Conservation (phyloP, 2,888 invertebrate species). For the Coenonympha glycerion region DNA sequence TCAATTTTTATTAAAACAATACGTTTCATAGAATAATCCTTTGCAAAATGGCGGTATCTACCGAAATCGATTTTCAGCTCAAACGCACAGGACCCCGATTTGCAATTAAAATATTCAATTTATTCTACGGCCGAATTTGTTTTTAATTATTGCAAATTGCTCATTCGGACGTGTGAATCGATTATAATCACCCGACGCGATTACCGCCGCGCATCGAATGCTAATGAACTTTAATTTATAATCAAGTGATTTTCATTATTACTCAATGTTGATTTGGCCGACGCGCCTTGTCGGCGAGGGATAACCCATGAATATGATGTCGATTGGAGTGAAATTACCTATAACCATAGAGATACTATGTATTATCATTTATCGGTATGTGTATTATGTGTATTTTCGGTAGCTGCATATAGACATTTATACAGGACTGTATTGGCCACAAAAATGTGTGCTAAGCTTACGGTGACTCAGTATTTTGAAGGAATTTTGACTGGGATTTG, state of each 20-base stretch:
- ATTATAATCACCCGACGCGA: slow-evolving; percentile 14
- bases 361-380: too few relatives aligned
- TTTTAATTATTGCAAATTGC: slow-evolving; percentile 33
- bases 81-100: slow-evolving; percentile 22
- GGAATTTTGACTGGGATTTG: too few relatives aligned
- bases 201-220: slow-evolving; percentile 3
- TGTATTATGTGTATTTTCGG: too few relatives aligned
- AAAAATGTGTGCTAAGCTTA: too few relatives aligned
- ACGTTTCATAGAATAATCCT: slow-evolving; percentile 11
- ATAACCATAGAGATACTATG: too few relatives aligned
- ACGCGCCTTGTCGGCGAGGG: neutral
- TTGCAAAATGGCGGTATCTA: slow-evolving; percentile 4
- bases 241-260: slow-evolving; percentile 10
- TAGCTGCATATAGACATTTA: too few relatives aligned
- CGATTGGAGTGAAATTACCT: too few relatives aligned
- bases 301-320: too few relatives aligned
- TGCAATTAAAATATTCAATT: slow-evolving; percentile 35
- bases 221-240: slow-evolving; percentile 21
- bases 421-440: too few relatives aligned
- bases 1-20: slow-evolving; percentile 6
- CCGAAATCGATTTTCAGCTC: slow-evolving; percentile 27
- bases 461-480: too few relatives aligned
- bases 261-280: slow-evolving; percentile 4
- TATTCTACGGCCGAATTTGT: slow-evolving; percentile 28
- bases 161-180: slow-evolving; percentile 22